Percentiles rank a stretch among this genome's conserved stretches.
Conservation (phyloP, 2,797 vertebrate species). For the Caiman crocodilus region DNA sequence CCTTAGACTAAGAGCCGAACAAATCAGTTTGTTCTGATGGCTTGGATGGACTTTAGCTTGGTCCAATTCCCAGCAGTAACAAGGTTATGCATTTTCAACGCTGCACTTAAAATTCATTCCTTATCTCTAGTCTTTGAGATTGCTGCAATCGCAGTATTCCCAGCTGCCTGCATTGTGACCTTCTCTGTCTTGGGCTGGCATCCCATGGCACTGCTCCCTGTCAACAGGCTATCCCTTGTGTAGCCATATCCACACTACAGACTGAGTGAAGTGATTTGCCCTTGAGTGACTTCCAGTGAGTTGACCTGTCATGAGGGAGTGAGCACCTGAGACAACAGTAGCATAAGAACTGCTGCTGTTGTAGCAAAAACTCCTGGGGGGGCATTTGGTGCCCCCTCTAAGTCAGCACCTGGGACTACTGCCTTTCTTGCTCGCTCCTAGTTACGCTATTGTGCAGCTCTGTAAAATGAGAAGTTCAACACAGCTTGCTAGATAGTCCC, state of each 20-base stretch:
- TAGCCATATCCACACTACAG: background rate
- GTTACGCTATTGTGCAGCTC: no score
- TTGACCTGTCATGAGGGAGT: background rate
- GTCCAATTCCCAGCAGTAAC: background rate
- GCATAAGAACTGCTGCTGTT: no score
- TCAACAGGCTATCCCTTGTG: background rate
- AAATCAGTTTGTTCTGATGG: background rate
- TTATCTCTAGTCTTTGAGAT: conserved; percentile 35
- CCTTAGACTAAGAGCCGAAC: background rate
- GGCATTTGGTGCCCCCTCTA: no score
- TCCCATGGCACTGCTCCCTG: background rate
- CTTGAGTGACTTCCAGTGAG: background rate
- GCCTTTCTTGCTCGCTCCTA: no score
- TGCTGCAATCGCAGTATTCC: background rate
- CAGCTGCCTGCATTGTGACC: background rate
- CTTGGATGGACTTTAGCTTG: background rate
- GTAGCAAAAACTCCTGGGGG: no score
- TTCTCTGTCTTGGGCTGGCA: background rate
- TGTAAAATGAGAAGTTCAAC: background rate
- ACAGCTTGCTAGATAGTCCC: background rate
- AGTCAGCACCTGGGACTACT: no score
- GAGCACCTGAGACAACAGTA: no score
- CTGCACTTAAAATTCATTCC: conserved; percentile 6
- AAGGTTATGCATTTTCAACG: conserved; percentile 46
- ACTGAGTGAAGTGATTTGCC: background rate